Evolutionary conservation across 2,888 invertebrate species (phyloP), one percentile per base, ranked within the genome.

Genomic region (Papilio gigon): DNA sequence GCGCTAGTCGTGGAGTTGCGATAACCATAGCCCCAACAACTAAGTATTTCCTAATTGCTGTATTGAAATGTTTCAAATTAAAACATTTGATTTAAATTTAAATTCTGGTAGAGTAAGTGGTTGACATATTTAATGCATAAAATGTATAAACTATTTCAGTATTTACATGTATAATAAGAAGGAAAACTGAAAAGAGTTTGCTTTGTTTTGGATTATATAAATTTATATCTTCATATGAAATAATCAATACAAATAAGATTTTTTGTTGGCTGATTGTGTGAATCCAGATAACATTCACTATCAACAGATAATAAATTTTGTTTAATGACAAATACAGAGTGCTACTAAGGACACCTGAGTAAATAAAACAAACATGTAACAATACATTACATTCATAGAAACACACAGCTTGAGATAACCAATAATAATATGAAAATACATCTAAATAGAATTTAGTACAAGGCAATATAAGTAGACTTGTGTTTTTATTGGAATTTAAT

Each of bases 261-360:
- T 40, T 40, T 40, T 5, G 40, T 17, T 1, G 17, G n/a, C 12
- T 0, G 12, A 47, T 0, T 44, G 6, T 5, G n/a, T n/a, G n/a
- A 35, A 44, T 44, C 12, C 20, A 22, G 22, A 47, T 47, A 47
- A 11, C 47, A 47, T 22, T 22, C 47, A 20, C 17, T 44, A 12
- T 47, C 9, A 12, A 1, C 40, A 1, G n/a, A 22, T 11, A 47
- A 22, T 22, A 47, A 3, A 47, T 44, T 12, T 22, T 47, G 22
- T 47, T 47, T 22, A 30, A 56, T 56, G 17, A 30, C 56, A 56
- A 56, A 56, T 56, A n/a, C 6, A 58, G 27, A 58, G 11, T n/a
- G 27, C 17, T 58, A 5, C 1, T 59, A 14, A 22, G 22, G n/a
- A 59, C 20, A 35, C 33, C 14, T 59, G n/a, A 22, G 59, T 35